phyloP scores from a whole-genome alignment of 2,888 invertebrate genomes.

The Dicyrtoma fusca region DNA sequence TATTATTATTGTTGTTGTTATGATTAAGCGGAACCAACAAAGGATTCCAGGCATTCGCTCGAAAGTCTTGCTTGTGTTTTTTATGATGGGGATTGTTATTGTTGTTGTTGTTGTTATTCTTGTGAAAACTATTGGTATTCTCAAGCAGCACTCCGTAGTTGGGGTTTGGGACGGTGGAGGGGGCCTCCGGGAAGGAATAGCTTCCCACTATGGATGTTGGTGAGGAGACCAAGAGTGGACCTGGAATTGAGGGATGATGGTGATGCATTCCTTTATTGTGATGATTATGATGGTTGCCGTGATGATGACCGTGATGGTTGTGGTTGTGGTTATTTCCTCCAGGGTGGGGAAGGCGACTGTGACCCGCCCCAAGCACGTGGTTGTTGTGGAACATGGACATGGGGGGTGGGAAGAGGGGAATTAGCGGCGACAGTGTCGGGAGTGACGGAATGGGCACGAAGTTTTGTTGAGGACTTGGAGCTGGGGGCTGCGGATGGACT shows the following conservation, averaged over 20 bases:
- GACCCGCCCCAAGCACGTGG: background rate
- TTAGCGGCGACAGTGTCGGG: slow-evolving; percentile 4
- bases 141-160: slow-evolving; percentile 25
- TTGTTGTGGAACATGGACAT: slow-evolving; percentile 8
- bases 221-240: slow-evolving; percentile 22
- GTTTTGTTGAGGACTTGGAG: slow-evolving; percentile 26
- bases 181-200: slow-evolving; percentile 19
- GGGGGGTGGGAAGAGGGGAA: slow-evolving; percentile 5
- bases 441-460: background rate
- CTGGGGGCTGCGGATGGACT: background rate
- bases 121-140: background rate
- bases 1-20: background rate
- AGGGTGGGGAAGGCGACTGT: background rate
- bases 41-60: slow-evolving; percentile 29
- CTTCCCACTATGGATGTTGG: slow-evolving; percentile 23
- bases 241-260: background rate
- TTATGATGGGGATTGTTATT: slow-evolving; percentile 1
- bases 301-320: background rate
- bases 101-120: background rate
- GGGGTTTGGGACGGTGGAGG: slow-evolving; percentile 29
- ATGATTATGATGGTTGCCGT: background rate
- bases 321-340: background rate
- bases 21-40: background rate
- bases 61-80: slow-evolving; percentile 5
- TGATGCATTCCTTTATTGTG: background rate